Evolutionary conservation across 2,797 vertebrate species (phyloP), one percentile per base, ranked within the genome.

Genomic region (Onychomys leucogaster): DNA sequence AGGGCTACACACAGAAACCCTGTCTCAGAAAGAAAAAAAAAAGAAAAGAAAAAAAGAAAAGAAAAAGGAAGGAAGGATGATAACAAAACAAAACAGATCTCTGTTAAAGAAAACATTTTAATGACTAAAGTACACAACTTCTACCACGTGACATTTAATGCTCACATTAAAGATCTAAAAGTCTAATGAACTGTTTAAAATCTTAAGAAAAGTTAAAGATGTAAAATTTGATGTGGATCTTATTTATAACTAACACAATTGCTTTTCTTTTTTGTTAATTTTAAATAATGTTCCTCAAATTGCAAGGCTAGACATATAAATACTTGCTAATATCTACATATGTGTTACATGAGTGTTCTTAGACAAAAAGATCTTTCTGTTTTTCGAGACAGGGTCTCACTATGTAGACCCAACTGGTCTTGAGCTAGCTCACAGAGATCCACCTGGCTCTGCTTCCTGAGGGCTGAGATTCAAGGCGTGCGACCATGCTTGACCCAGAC

Each of bases 111-210:
- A 94, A 91, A 61, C 21, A 86, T 96, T 91, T 52, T 69, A 21
- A 57, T 73, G 67, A 63, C 52, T 67, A 90, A 95, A 96, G 89
- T 73, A 71, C 86, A 83, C n/a, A 83, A 78, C 7, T 46, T 52
- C 11, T 13, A 7, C 49, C 25, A 73, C 32, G 2, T 61, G 27
- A 43, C 41, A 41, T 41, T 78, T 63, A 57, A 65, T 27, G 37
- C 1, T 80, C 27, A 43, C 75, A 29, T 91, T 81, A 83, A 94
- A 92, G 87, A 61, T 77, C 67, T 93, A 65, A 89, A 95, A 43
- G 90, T 71, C 81, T 73, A 84, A 82, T 81, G 37, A 55, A 49
- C 37, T 78, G 16, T 67, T 81, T 63, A 90, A 88, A 88, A 84
- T 65, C 41, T 84, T 65, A 21, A 1, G 17, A 34, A 84, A 21